Base-by-base conservation (phyloP, 1,140 invertebrate genomes). In the Cydia strobilella region DNA sequence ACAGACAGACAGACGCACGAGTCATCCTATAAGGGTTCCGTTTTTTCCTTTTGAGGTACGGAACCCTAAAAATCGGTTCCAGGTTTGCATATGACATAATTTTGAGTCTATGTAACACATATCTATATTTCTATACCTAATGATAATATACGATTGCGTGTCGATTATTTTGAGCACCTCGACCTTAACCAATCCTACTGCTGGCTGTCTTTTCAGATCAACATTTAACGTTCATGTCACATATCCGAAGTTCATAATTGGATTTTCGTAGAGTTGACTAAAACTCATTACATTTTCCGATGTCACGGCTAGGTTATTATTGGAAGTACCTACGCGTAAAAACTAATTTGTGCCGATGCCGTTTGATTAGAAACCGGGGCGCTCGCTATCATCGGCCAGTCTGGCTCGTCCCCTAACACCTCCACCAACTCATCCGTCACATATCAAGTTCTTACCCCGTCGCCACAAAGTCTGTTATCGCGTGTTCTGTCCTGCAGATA, bases 301-400 rank as follows among this genome's bases (percentile, higher is more conserved):
- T 42, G 15, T 18, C 31, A 39, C 31, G 65, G 27, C 27, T 66
- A 31, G 27, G 31, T 69, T 69, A 69, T 69, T 59, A 69, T 42
- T 35, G 65, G 65, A 35, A 69, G 5, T 69, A 69, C 31, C n/a
- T 69, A 69, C 65, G 18, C 31, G 65, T 69, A 69, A 69, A 69
- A 69, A 42, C 65, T 69, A 69, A 69, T 69, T 69, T 35, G 65
- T 18, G 31, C 35, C n/a, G 65, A 35, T 18, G 31, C 35, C n/a
- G 65, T 69, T 31, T 69, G 65, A 69, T 69, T 69, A 69, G 65
- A 39, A 35, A 69, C 31, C 65, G 65, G 27, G 54, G 54, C 54
- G 65, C 65, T n/a, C 65, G 65, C 65, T 35, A 35, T 31, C 27
- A 39, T 69, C 65, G 25, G 65, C 31, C 27, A 69, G 31, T 66